Base-by-base conservation (phyloP, 2,113 vertebrate species). In the Oenanthe melanoleuca region DNA sequence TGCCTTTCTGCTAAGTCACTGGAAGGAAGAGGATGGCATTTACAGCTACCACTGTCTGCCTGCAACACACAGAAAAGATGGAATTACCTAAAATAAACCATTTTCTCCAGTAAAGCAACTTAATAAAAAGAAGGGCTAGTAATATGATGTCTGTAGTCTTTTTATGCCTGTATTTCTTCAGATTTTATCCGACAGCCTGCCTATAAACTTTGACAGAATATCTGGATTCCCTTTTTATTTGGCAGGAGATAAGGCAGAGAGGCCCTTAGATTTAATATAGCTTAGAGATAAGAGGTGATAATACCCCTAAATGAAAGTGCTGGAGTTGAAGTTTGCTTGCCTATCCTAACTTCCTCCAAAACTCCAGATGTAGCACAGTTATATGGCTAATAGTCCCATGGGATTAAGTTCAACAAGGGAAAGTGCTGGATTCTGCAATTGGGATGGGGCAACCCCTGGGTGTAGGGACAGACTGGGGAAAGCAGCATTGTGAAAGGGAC, bases 281-380 rank as follows among this genome's bases (percentile, higher is more conserved):
- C 75, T 64, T 70, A 64, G 82, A 94, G 94, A 93, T 95, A 97
- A 94, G 92, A 93, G 72, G 88, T 78, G 91, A 95, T 94, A 94
- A 93, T 80, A 78, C 59, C 63, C 19, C 24, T 90, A 88, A 93
- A 88, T 78, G 64, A 83, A 95, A 91, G 64, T 23, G 28, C 64
- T 80, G 42, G 15, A 63, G 61, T 56, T 89, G 79, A 70, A 92
- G 81, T 83, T 73, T 55, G 12, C 81, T 72, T 67, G 23, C 80
- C 40, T 79, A 49, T 23, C 29, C 56, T 44, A 80, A 40, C 37
- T 84, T 61, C 45, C 31, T 75, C 49, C 42, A 47, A 47, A 88
- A 34, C 66, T 59, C 53, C 59, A 92, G 80, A 65, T 1, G 2
- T 23, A 65, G 49, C 65, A 33, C 56, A 53, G 52, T 47, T 47